phyloP scores from a whole-genome alignment of 2,888 invertebrate species.

The Spilarctia lutea region DNA sequence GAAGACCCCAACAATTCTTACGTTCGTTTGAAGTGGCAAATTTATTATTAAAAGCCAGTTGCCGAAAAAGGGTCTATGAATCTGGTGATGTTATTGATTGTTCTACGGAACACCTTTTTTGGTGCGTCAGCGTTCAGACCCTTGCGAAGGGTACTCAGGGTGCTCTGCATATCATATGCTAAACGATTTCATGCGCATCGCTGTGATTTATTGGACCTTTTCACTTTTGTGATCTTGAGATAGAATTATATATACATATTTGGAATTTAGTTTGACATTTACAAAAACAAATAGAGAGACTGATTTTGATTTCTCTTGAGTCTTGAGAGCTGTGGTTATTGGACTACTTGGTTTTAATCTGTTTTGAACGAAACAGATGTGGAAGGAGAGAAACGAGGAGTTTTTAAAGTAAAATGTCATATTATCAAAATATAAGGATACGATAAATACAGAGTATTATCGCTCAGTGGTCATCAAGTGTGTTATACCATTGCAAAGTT shows the following conservation, averaged over 20 bases:
- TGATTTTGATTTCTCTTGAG: conserved; percentile 45
- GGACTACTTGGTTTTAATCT: conserved; percentile 33
- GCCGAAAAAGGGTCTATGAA: conserved; percentile 64
- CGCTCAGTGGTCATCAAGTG: too few species aligned
- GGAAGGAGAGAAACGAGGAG: too few species aligned
- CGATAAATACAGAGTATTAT: too few species aligned
- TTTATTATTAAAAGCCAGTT: conserved; percentile 48
- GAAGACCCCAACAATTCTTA: conserved; percentile 60
- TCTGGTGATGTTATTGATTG: conserved; percentile 78
- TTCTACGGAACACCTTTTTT: conserved; percentile 78
- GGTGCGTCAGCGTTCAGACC: conserved; percentile 78
- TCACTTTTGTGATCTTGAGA: conserved; percentile 30
- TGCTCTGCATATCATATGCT: conserved; percentile 77
- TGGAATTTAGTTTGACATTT: conserved; percentile 35
- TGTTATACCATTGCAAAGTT: too few species aligned
- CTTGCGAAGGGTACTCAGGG: conserved; percentile 57
- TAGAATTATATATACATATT: conserved; percentile 27
- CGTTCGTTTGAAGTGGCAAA: conserved; percentile 49
- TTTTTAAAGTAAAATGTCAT: too few species aligned
- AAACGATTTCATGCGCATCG: conserved; percentile 70
- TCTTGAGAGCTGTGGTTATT: conserved; percentile 29
- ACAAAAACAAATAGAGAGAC: conserved; percentile 28
- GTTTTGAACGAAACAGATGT: too few species aligned
- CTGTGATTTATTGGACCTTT: conserved; percentile 63
- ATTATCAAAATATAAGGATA: too few species aligned